These are phyloP conservation scores for Drosophila kepulauana DNA, from an alignment of 1,140 invertebrate species.

Conservation along the genomic window DNA sequence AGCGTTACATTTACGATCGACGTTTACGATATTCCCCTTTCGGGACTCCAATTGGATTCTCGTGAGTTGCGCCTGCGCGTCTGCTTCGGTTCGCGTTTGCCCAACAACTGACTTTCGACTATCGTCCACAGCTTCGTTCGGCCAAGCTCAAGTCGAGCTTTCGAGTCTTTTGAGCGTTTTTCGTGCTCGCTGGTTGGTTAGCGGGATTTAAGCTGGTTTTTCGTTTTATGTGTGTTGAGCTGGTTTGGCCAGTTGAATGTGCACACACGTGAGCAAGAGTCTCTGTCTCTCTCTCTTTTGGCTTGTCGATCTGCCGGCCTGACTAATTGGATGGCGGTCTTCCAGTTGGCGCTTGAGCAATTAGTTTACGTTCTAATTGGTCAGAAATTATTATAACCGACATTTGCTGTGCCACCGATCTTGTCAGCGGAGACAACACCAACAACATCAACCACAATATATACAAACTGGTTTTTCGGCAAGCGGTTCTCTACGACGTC, in stretches of 20 bases:
- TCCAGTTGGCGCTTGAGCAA: constrained; percentile 80
- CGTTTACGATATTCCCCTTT: constrained; percentile 34
- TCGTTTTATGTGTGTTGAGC: constrained; percentile 26
- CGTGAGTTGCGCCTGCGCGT: constrained; percentile 69
- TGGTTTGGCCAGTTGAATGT: constrained; percentile 51
- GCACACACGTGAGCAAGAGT: constrained; percentile 13
- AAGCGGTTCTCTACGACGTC: constrained; percentile 31
- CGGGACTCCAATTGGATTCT: constrained; percentile 34
- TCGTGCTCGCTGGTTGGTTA: constrained; percentile 67
- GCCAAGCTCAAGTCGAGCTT: constrained; percentile 56
- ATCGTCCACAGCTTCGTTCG: constrained; percentile 33
- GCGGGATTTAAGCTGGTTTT: constrained; percentile 15
- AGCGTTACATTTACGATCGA: constrained; percentile 44
- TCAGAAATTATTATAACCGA: constrained; percentile 81
- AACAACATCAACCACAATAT: constrained; percentile 5
- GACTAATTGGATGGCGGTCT: constrained; percentile 79
- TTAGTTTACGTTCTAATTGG: constrained; percentile 82
- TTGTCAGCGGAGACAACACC: neutral
- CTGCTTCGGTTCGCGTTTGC: constrained; percentile 63
- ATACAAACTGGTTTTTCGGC: constrained; percentile 54
- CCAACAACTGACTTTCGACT: constrained; percentile 56
- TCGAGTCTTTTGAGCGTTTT: constrained; percentile 63
- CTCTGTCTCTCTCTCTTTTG: constrained; percentile 14
- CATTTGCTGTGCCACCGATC: constrained; percentile 53
- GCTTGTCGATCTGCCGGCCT: constrained; percentile 37